Conservation (phyloP, 1,140 invertebrate species). For the Helicoverpa armigera region DNA sequence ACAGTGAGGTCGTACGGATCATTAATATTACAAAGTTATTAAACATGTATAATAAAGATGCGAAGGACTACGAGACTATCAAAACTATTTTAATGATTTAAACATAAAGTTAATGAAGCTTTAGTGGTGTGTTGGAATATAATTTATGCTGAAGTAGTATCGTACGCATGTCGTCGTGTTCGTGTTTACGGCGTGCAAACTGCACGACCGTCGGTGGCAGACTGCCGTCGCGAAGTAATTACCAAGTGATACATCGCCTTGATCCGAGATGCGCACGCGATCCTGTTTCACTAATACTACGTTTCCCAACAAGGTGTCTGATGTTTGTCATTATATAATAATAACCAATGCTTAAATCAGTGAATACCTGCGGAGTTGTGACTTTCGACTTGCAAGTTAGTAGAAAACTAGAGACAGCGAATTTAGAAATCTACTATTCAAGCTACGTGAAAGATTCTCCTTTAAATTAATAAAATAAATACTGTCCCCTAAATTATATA, state of each 20-base stretch:
- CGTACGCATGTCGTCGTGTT: conserved; percentile 51
- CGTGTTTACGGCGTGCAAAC: conserved; percentile 65
- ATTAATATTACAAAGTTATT: conserved; percentile 57
- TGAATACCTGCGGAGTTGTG: neutral
- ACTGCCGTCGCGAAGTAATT: conserved; percentile 57
- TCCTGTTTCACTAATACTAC: conserved; percentile 25
- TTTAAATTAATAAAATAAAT: too few species aligned
- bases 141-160: conserved; percentile 46
- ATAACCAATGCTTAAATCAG: neutral
- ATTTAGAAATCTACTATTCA: too few species aligned
- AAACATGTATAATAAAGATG: conserved; percentile 57
- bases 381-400: too few species aligned
- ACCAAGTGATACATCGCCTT: conserved; percentile 55
- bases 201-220: conserved; percentile 55
- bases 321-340: conserved; percentile 30
- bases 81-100: conserved; percentile 61
- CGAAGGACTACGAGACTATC: conserved; percentile 54
- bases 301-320: conserved; percentile 31
- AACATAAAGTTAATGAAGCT: conserved; percentile 57
- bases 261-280: conserved; percentile 51
- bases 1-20: conserved; percentile 41
- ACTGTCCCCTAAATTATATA: too few species aligned
- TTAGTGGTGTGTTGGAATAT: conserved; percentile 56
- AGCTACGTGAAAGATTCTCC: too few species aligned
- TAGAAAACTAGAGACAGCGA: too few species aligned